A percentile compares a stretch with the other conserved stretches of the same genome.
These are phyloP conservation scores for Hippocampus zosterae DNA, from an alignment of 2,113 vertebrate genomes.

Conservation along the genomic window DNA sequence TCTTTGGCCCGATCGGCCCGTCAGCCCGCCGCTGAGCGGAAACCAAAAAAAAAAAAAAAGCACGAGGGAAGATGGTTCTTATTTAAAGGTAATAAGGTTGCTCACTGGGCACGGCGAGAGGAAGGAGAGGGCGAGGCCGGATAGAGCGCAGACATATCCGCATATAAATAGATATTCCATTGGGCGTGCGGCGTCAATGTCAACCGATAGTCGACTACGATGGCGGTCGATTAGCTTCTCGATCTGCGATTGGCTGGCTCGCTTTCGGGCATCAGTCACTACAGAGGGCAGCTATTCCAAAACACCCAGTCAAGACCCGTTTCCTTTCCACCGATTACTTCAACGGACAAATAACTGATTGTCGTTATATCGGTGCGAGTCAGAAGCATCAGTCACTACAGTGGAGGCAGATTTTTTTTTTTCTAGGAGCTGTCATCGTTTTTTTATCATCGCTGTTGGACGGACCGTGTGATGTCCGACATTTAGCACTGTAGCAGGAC, in stretches of 20 bases:
- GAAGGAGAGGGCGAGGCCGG: conserved; percentile 33
- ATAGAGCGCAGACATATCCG: conserved; percentile 23
- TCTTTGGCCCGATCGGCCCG: conserved; percentile 40
- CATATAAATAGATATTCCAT: conserved; percentile 13
- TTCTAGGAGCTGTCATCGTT: no score
- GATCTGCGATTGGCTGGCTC: not conserved
- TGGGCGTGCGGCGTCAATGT: conserved; percentile 6
- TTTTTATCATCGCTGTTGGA: no score
- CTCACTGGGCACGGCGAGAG: conserved; percentile 27
- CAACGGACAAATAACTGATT: no score
- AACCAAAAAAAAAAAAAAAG: conserved; percentile 31
- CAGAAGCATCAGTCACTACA: no score
- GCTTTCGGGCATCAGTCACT: no score
- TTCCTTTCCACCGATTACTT: no score
- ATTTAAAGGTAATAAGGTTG: conserved; percentile 52
- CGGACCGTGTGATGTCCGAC: no score
- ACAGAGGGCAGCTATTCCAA: no score
- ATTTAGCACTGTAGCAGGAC: no score
- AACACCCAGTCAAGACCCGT: no score
- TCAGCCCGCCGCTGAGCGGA: conserved; percentile 38
- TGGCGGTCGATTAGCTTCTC: conserved; percentile 11
- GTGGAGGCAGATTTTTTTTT: no score
- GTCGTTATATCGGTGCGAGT: no score
- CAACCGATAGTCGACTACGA: conserved; percentile 7
- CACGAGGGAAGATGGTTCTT: conserved; percentile 36